Conservation (phyloP, 2,113 vertebrate species). For the Turdus rufiventris region DNA sequence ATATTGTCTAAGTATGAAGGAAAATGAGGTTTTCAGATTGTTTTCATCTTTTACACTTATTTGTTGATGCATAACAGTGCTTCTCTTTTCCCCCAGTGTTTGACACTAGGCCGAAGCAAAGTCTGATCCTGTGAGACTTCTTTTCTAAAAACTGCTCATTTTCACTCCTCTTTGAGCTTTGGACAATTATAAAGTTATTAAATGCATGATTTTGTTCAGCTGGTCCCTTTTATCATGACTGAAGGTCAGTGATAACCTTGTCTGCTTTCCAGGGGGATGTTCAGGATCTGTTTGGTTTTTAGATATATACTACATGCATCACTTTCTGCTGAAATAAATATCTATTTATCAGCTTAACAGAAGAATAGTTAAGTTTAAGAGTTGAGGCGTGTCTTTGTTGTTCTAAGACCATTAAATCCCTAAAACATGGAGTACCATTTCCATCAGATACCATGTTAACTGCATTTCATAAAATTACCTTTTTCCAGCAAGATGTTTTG, state of each 20-base stretch:
- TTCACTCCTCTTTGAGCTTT: neutral
- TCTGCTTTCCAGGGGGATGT: neutral
- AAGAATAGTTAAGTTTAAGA: neutral
- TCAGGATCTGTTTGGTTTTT: neutral
- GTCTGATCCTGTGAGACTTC: neutral
- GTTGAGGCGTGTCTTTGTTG: neutral
- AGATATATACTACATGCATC: neutral
- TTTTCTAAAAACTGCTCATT: neutral
- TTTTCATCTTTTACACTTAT: neutral
- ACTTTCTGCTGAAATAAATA: neutral
- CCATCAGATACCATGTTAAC: neutral
- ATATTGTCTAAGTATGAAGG: neutral
- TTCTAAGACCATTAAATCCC: neutral
- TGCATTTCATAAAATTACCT: neutral
- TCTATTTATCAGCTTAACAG: neutral
- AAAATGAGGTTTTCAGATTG: neutral
- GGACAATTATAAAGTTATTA: neutral
- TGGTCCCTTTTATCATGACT: neutral
- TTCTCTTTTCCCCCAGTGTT: neutral
- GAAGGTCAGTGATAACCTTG: neutral
- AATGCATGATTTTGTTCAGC: neutral
- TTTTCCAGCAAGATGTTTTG: neutral
- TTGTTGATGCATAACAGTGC: neutral
- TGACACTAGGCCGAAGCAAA: neutral
- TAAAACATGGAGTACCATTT: neutral